These are phyloP conservation scores for Caenorhabditis sp. DNA, from an alignment of 2,888 invertebrate genomes.

Conservation along the genomic window DNA sequence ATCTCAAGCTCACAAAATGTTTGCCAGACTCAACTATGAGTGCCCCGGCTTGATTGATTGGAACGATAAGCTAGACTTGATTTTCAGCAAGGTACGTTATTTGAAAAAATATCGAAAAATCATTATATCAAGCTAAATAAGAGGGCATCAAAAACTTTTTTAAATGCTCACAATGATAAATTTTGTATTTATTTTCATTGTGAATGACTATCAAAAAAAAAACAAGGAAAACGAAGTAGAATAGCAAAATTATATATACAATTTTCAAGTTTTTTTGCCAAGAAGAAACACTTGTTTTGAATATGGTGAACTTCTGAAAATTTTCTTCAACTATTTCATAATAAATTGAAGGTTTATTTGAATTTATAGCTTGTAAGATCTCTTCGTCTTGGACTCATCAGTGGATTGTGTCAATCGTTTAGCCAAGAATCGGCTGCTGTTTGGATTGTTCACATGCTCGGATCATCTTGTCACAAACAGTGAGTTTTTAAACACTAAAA, in stretches of 20 bases:
- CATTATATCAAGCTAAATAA: too few species aligned
- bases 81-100: conserved; percentile 74
- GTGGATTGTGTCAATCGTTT: conserved; percentile 75
- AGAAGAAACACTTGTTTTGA: too few species aligned
- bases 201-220: background rate
- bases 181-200: too few species aligned
- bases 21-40: conserved; percentile 74
- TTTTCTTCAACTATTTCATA: too few species aligned
- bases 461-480: conserved; percentile 50
- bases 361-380: conserved; percentile 52
- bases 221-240: too few species aligned
- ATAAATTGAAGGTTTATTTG: too few species aligned
- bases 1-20: conserved; percentile 76
- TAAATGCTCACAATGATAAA: too few species aligned
- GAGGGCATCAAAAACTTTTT: too few species aligned
- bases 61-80: conserved; percentile 82
- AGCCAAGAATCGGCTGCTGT: conserved; percentile 45
- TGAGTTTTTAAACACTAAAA: conserved; percentile 8
- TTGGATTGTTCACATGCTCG: conserved; percentile 61
- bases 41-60: conserved; percentile 79
- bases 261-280: too few species aligned
- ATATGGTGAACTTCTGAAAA: too few species aligned
- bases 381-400: conserved; percentile 42
- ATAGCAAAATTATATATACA: too few species aligned
- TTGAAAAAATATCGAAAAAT: too few species aligned